Conservation (phyloP, 23 tunicate genomes). For the Phallusia fumigata region DNA sequence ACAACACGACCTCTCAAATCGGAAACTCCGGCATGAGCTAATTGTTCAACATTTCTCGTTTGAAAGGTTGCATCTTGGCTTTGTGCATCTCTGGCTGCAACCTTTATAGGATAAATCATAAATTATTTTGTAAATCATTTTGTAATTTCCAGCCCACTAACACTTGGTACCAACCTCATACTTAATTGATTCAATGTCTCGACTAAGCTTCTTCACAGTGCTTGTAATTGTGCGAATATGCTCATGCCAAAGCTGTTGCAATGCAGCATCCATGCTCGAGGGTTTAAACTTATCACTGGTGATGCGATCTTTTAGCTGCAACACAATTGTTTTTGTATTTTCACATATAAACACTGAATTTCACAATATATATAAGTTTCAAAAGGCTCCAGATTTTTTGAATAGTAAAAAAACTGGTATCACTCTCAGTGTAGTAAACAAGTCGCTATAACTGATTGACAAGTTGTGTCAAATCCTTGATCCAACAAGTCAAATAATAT, state of each 20-base stretch:
- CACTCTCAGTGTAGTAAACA: too few relatives aligned
- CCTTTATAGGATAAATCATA: neutral
- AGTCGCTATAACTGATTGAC: too few relatives aligned
- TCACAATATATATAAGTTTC: neutral
- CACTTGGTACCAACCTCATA: conserved; percentile 44
- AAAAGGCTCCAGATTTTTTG: neutral
- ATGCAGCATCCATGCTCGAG: conserved; percentile 64
- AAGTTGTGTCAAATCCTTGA: too few relatives aligned
- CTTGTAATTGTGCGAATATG: conserved; percentile 77
- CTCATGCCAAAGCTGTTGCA: conserved; percentile 92
- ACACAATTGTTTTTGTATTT: neutral
- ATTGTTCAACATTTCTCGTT: conserved; percentile 58
- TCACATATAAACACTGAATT: neutral
- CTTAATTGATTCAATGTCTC: conserved; percentile 71
- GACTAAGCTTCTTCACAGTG: conserved; percentile 58
- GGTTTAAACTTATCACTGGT: neutral
- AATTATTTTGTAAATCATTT: neutral
- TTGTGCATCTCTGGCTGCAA: conserved; percentile 33
- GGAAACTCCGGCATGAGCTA: conserved; percentile 82
- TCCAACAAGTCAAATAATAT: too few relatives aligned
- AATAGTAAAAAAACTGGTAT: too few relatives aligned
- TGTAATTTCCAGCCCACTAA: too few relatives aligned
- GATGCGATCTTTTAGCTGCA: neutral
- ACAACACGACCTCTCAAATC: conserved; percentile 87
- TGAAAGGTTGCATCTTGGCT: conserved; percentile 43